phyloP scores from a whole-genome alignment of 2,888 invertebrate genomes.

The Brenthis ino region DNA sequence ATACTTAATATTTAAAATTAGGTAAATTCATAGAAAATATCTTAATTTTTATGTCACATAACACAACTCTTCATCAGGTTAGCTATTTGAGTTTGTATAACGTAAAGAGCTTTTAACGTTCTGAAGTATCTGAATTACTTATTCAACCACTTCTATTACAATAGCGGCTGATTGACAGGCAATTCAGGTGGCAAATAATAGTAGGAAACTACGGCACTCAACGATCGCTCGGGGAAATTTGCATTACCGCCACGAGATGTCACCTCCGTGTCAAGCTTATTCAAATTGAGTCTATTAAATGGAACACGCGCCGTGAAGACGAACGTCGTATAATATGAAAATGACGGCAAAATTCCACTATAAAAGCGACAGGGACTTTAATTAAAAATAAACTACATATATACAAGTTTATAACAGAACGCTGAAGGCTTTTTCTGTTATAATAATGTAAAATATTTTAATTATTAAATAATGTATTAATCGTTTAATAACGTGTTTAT shows the following conservation, averaged over 20 bases:
- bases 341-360: slow-evolving; percentile 17
- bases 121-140: slow-evolving; percentile 15
- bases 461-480: too few species aligned
- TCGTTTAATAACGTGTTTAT: too few species aligned
- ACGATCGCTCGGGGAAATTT: slow-evolving; percentile 58
- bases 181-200: slow-evolving; percentile 64
- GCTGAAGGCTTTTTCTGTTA: slow-evolving; percentile 1
- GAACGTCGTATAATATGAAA: slow-evolving; percentile 27
- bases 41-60: too few species aligned
- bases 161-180: slow-evolving; percentile 60
- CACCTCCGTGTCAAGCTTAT: slow-evolving; percentile 59
- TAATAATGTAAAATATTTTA: not conserved
- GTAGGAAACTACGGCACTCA: slow-evolving; percentile 56
- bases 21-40: too few species aligned
- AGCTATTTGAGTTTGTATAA: not conserved
- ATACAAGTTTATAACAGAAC: not conserved
- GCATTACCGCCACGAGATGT: slow-evolving; percentile 47
- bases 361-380: slow-evolving; percentile 16
- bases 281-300: slow-evolving; percentile 66
- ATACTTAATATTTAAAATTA: too few species aligned
- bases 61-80: too few species aligned
- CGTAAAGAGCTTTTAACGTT: slow-evolving; percentile 3
- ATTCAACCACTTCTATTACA: slow-evolving; percentile 31
- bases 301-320: slow-evolving; percentile 45
- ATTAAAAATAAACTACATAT: slow-evolving; percentile 26